Base-by-base conservation (phyloP, 2,113 vertebrate genomes). In the Phylloscopus whistleri region DNA sequence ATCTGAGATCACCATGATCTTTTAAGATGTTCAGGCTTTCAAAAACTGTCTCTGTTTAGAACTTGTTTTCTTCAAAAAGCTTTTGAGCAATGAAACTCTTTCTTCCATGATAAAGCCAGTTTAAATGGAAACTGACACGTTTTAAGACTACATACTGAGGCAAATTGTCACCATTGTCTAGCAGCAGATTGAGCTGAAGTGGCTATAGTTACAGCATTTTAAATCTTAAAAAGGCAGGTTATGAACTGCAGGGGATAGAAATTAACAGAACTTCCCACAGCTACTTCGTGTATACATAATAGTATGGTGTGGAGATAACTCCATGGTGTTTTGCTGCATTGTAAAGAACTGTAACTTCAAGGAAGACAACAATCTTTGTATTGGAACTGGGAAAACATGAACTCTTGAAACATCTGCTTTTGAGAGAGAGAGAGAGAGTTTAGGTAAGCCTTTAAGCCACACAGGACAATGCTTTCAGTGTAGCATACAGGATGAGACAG, bases 51-150 rank as follows among this genome's bases (percentile, higher is more conserved):
- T 74, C 72, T 73, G 30, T 92, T 97, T 94, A 96, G 62, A 95
- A 78, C 27, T 39, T 69, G 27, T 87, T 97, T 93, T 96, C 94
- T 97, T 97, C 90, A 79, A 73, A 87, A 97, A 87, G 86, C 55
- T 94, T 94, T 66, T 22, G 69, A 93, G 91, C 68, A 87, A 87
- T 59, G 81, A 95, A 96, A 87, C 35, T 43, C 84, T 95, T 97
- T 97, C 91, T 96, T 97, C 84, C 63, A 75, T 20, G 7, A 62
- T 78, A 72, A 79, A 96, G 84, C 92, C 30, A 94, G 92, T 97
- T 95, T 97, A 95, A 97, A 97, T 46, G 31, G 67, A 95, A 95
- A 79, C 70, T 96, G 96, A 97, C 95, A 97, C 91, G 91, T 95
- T 95, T 97, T 96, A 96, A 84, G 81, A 69, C 77, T 90, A 88